phyloP scores from a whole-genome alignment of 2,888 invertebrate species.

The Himalopsyche kuldschensis region DNA sequence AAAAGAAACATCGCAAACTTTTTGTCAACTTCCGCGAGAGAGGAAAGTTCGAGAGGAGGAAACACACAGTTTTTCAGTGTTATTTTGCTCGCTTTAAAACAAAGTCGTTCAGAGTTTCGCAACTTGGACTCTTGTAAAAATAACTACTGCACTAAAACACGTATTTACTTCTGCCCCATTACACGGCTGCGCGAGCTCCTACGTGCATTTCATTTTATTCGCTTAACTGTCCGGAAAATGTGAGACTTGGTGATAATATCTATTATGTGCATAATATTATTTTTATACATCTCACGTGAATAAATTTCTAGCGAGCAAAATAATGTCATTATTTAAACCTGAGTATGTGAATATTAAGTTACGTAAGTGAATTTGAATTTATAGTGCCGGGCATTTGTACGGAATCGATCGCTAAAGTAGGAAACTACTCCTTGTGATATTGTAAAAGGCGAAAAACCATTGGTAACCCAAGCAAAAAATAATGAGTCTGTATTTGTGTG shows the following conservation, averaged over 20 bases:
- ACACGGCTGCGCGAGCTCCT: neutral
- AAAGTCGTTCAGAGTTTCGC: neutral
- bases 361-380: no score
- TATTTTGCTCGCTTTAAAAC: neutral
- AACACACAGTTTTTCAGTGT: neutral
- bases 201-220: slow-evolving; percentile 1
- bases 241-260: neutral
- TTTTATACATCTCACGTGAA: no score
- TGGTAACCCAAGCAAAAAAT: no score
- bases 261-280: no score
- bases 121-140: neutral
- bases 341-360: no score
- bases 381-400: neutral
- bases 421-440: no score
- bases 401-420: neutral
- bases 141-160: slow-evolving; percentile 22
- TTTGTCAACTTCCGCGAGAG: neutral
- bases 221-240: neutral
- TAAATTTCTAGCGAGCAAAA: no score
- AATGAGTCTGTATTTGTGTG: no score
- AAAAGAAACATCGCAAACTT: neutral
- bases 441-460: no score
- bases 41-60: neutral
- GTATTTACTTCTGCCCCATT: neutral
- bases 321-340: no score